Evolutionary conservation across 2,888 invertebrate genomes (phyloP).

Genomic region (Drosophila antonietae): DNA sequence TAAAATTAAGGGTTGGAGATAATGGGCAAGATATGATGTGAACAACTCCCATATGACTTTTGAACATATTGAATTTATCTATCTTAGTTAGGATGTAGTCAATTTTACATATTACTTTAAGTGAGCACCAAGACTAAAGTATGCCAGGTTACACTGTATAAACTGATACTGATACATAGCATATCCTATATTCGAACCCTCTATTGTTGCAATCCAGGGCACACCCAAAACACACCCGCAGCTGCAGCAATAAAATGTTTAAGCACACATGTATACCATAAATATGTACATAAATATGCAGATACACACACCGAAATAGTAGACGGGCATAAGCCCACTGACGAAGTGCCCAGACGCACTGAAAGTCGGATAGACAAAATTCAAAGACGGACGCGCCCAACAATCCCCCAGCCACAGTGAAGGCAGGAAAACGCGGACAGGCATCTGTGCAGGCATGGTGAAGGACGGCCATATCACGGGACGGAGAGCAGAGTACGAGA

Average conservation of each 20-base stretch:
- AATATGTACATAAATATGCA: constrained; percentile 52
- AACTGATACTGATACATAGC: constrained; percentile 9
- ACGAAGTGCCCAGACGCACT: constrained; percentile 48
- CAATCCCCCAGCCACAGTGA: constrained; percentile 50
- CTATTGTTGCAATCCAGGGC: constrained; percentile 36
- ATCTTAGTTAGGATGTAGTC: too few relatives aligned
- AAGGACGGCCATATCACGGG: constrained; percentile 71
- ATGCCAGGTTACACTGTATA: not conserved
- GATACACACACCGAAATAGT: constrained; percentile 23
- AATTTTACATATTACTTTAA: not conserved
- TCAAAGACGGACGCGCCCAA: constrained; percentile 54
- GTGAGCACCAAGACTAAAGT: not conserved
- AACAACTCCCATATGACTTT: not conserved
- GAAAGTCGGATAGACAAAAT: constrained; percentile 51
- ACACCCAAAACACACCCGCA: constrained; percentile 79
- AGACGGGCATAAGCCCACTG: constrained; percentile 40
- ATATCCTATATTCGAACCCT: constrained; percentile 26
- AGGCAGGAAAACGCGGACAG: constrained; percentile 69
- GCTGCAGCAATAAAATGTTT: constrained; percentile 70
- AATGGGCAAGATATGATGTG: too few relatives aligned
- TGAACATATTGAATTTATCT: not conserved
- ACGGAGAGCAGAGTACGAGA: constrained; percentile 33
- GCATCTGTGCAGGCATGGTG: constrained; percentile 55
- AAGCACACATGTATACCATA: constrained; percentile 33
- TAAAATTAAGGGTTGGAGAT: too few relatives aligned